Base-by-base conservation (phyloP, 1,140 invertebrate genomes). In the Cheumatopsyche charites region DNA sequence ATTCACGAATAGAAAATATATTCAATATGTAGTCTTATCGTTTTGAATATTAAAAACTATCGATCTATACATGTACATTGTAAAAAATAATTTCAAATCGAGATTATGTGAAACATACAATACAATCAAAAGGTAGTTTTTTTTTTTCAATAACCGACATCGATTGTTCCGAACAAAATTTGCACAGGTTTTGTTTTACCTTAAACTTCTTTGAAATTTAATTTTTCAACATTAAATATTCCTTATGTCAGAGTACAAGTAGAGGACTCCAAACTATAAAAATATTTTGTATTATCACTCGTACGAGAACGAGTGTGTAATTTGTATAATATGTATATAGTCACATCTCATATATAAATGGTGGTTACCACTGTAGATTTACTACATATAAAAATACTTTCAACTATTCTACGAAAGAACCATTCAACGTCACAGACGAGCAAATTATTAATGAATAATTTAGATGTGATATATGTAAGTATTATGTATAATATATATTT, bases 311-410 rank as follows among this genome's bases (percentile, higher is more conserved):
- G 19, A 15, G 7, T 52, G 19, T 17, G 19, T n/a, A n/a, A 52
- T 52, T 52, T 52, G 29, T 52, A 52, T 52, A 15, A 17, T 52
- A 52, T 52, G 19, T n/a, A 52, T 65, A 65, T 36, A 65, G 17
- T 25, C 55, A 61, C 19, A 61, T 61, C 25, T n/a, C n/a, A n/a
- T n/a, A 36, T 65, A 42, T 25, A 65, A 65, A 65, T 52, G 47
- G 47, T 17, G 19, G 47, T 52, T 52, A 52, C n/a, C 47, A 52
- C 47, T 19, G 47, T 52, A 52, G 47, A 52, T 52, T 52, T 17
- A 52, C 47, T 52, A 52, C 17, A n/a, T 52, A 52, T 52, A 52
- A 52, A 52, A 52, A 52, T 52, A 52, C 19, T 52, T 52, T 52
- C 19, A 17, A 52, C 9, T 52, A 52, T 19, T 52, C 47, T 52